A percentile compares a stretch with the other conserved stretches of the same genome.
Evolutionary conservation across 1,140 invertebrate species (phyloP).

Genomic region (Euborellia annulipes): DNA sequence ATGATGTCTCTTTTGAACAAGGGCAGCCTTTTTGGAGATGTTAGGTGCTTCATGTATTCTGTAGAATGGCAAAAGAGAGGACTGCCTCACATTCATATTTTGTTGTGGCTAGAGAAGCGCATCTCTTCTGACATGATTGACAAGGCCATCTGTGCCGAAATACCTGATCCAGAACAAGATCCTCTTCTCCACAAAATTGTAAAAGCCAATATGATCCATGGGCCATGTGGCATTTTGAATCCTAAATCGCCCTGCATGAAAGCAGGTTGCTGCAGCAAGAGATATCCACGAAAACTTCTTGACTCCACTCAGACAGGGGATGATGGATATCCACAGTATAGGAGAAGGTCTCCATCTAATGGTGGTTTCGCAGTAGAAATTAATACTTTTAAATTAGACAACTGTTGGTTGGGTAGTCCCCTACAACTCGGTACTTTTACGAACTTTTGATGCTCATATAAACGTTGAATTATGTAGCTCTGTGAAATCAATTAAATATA

Average conservation of each 20-base stretch:
- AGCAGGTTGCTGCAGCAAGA: too few relatives aligned
- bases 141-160: conserved; percentile 12
- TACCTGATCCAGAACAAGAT: conserved; percentile 6
- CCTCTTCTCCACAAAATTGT: conserved; percentile 13
- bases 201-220: conserved; percentile 27
- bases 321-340: conserved; percentile 24
- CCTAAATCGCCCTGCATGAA: conserved; percentile 29
- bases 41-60: conserved; percentile 22
- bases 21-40: conserved; percentile 21
- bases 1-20: conserved; percentile 29
- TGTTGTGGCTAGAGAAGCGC: conserved; percentile 21
- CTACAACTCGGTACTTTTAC: conserved; percentile 21
- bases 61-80: conserved; percentile 35
- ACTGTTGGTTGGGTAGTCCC: conserved; percentile 27
- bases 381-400: conserved; percentile 19
- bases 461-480: conserved; percentile 26
- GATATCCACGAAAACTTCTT: conserved; percentile 22
- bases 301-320: conserved; percentile 23
- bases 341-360: conserved; percentile 14
- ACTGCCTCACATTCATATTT: conserved; percentile 30
- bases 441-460: conserved; percentile 22
- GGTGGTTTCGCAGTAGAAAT: conserved; percentile 11
- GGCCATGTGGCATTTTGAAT: conserved; percentile 32
- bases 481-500: conserved; percentile 26
- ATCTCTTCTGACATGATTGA: conserved; percentile 15